A percentile compares a stretch with the other conserved stretches of the same genome.
Evolutionary conservation across 2,113 vertebrate genomes (phyloP).

Genomic region (Cyanistes caeruleus): DNA sequence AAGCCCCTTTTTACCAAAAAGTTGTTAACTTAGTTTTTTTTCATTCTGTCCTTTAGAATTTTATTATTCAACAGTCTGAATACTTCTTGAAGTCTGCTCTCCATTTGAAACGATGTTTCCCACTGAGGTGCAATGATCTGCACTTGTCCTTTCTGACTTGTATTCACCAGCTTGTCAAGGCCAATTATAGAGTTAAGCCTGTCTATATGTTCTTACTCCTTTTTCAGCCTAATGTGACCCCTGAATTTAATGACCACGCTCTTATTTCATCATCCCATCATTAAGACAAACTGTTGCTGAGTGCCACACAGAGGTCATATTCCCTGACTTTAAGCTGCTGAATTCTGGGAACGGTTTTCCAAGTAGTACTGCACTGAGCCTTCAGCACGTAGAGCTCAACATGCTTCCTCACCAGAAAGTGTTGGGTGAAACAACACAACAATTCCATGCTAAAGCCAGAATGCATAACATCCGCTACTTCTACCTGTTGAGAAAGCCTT

Average conservation of each 20-base stretch:
- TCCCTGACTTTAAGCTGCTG: background rate
- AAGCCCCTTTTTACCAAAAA: background rate
- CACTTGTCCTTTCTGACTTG: background rate
- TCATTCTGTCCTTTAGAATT: background rate
- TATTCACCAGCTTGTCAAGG: background rate
- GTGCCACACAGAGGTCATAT: background rate
- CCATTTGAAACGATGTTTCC: background rate
- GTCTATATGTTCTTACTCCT: background rate
- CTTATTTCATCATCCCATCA: background rate
- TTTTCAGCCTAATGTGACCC: background rate
- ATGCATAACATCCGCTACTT: background rate
- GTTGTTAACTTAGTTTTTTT: background rate
- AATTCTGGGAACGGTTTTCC: background rate
- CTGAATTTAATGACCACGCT: background rate
- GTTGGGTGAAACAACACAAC: background rate
- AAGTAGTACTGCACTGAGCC: background rate
- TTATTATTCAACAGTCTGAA: background rate
- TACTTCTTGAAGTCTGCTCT: background rate
- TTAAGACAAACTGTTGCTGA: background rate
- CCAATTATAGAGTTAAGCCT: background rate
- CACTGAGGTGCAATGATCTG: background rate
- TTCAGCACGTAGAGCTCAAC: background rate
- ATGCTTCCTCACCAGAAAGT: background rate
- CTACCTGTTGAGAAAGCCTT: background rate
- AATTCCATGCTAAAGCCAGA: background rate